Percentiles rank a stretch among this genome's conserved stretches.
phyloP scores from a whole-genome alignment of 2,113 vertebrate genomes.

The Ivindomyrus marchei region DNA sequence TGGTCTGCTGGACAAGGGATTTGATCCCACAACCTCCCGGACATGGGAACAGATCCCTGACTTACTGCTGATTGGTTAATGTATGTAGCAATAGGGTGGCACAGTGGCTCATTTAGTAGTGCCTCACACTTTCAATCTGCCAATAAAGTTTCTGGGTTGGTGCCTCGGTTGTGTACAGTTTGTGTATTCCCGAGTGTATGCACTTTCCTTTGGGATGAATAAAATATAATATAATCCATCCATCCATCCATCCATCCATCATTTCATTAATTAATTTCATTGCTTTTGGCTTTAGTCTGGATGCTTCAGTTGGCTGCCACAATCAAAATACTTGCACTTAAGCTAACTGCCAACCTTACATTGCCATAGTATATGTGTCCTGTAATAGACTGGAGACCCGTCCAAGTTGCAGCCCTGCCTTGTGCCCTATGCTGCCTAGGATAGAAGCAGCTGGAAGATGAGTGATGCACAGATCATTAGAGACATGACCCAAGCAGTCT shows the following conservation, averaged over 20 bases:
- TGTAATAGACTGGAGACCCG: neutral
- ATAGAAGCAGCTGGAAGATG: neutral
- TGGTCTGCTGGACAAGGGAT: neutral
- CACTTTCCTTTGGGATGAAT: neutral
- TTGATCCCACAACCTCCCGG: neutral
- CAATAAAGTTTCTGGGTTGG: neutral
- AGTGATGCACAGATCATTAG: neutral
- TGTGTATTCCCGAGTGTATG: neutral
- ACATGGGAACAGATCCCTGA: neutral
- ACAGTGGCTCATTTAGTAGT: neutral
- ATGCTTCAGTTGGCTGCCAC: neutral
- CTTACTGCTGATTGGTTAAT: neutral
- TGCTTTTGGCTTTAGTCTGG: neutral
- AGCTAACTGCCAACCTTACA: neutral
- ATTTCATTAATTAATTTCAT: neutral
- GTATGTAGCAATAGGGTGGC: neutral
- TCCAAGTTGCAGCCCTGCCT: neutral
- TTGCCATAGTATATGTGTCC: neutral
- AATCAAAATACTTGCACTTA: neutral
- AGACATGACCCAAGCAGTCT: neutral
- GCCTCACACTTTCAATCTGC: neutral
- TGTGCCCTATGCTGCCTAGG: neutral
- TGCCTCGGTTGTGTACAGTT: neutral
- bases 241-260: neutral
- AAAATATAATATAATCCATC: neutral